These are phyloP conservation scores for Melipona bicolor DNA, from an alignment of 2,888 invertebrate species.

Conservation along the genomic window DNA sequence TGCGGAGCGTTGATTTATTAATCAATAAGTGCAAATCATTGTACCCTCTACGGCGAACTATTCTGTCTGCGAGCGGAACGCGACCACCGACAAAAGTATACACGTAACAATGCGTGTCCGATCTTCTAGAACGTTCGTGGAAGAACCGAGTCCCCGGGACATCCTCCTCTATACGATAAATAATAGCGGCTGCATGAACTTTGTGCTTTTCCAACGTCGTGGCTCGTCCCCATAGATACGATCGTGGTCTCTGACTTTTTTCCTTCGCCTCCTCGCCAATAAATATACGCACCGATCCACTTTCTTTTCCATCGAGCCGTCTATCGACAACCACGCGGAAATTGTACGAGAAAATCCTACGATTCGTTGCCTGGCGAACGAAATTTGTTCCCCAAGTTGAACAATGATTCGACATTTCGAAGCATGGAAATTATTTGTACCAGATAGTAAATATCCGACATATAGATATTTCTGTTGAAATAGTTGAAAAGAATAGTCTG, in stretches of 20 bases:
- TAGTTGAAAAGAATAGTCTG: neutral
- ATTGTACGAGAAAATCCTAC: too few species aligned
- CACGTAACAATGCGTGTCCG: conserved; percentile 76
- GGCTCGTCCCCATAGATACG: conserved; percentile 66
- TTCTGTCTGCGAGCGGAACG: conserved; percentile 66
- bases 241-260: conserved; percentile 58
- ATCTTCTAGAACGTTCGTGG: conserved; percentile 75
- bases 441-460: too few species aligned
- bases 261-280: conserved; percentile 47
- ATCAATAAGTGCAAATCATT: conserved; percentile 10
- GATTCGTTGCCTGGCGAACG: too few species aligned
- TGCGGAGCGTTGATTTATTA: conserved; percentile 78
- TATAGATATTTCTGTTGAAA: neutral
- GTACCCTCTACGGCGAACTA: neutral
- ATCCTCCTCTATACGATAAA: conserved; percentile 73
- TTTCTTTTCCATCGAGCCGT: neutral
- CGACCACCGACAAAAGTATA: conserved; percentile 72
- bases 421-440: too few species aligned
- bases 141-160: conserved; percentile 64
- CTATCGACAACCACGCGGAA: too few species aligned
- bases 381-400: too few species aligned
- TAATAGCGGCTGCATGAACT: conserved; percentile 81
- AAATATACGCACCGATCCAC: conserved; percentile 58
- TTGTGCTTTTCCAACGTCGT: conserved; percentile 79
- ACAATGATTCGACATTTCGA: too few species aligned